Percentiles rank a stretch among this genome's conserved stretches.
phyloP scores from a whole-genome alignment of 2,797 vertebrate species.

The Glossophaga mutica region DNA sequence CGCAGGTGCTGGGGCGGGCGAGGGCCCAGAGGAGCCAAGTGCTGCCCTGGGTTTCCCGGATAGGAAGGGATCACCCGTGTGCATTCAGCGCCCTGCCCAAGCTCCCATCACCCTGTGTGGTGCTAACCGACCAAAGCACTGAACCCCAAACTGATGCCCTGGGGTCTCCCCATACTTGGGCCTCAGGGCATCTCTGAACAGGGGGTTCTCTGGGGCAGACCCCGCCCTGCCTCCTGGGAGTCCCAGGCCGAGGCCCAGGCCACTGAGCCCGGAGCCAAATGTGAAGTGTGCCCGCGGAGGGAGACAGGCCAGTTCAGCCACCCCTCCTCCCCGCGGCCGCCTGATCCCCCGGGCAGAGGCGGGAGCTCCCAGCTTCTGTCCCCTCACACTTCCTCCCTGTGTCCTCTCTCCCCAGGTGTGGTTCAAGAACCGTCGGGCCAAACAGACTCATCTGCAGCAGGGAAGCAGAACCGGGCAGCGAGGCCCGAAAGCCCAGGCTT shows the following conservation, averaged over 20 bases:
- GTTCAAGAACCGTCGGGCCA: conserved; percentile 32
- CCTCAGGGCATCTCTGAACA: not conserved
- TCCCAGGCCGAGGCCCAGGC: rapidly evolving
- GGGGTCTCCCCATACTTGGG: rapidly evolving
- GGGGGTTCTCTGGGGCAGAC: not conserved
- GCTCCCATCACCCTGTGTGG: rapidly evolving
- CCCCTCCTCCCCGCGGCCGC: rapidly evolving
- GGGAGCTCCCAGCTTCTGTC: rapidly evolving
- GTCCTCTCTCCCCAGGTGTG: not conserved
- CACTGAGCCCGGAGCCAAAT: not conserved
- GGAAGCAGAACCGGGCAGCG: rapidly evolving
- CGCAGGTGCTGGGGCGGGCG: rapidly evolving
- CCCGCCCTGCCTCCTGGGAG: not conserved
- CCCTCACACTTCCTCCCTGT: not conserved
- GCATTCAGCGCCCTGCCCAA: not conserved
- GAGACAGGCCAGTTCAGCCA: rapidly evolving
- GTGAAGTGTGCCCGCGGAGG: rapidly evolving
- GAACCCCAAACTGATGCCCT: rapidly evolving
- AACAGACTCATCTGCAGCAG: rapidly evolving
- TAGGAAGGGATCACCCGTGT: not conserved
- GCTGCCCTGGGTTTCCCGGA: not conserved
- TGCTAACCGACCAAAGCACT: rapidly evolving
- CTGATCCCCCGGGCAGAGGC: not conserved
- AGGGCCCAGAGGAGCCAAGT: no score
- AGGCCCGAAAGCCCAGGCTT: rapidly evolving